Conservation (phyloP, 1,140 invertebrate species). For the Mycetomoellerius zeteki region DNA sequence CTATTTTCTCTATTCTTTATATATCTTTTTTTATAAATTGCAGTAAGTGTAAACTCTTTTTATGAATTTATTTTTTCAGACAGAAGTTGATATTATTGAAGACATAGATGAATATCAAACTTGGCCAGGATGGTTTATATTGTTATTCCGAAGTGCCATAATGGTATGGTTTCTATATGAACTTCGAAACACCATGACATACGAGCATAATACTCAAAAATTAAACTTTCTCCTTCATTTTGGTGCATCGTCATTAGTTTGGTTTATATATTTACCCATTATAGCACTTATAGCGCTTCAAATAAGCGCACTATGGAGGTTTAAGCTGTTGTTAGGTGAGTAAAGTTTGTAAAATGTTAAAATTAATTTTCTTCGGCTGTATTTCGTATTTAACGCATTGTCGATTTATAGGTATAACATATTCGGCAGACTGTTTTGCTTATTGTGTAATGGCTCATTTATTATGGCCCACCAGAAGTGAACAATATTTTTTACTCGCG, state of each 20-base stretch:
- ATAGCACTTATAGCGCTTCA: constrained; percentile 97
- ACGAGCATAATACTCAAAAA: constrained; percentile 96
- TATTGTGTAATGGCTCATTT: constrained; percentile 97
- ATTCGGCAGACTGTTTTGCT: constrained; percentile 97
- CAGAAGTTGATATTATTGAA: constrained; percentile 97
- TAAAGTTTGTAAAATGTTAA: constrained; percentile 60
- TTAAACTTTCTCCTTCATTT: constrained; percentile 98
- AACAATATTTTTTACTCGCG: constrained; percentile 95
- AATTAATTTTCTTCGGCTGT: not conserved
- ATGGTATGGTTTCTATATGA: constrained; percentile 98
- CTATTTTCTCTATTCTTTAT: constrained; percentile 71
- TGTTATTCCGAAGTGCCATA: constrained; percentile 94
- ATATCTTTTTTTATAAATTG: not conserved
- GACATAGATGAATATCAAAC: constrained; percentile 99
- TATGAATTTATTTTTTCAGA: constrained; percentile 88
- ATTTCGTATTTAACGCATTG: not conserved
- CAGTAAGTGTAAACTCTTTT: constrained; percentile 34
- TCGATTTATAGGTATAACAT: constrained; percentile 93
- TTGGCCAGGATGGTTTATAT: constrained; percentile 97
- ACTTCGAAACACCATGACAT: constrained; percentile 96
- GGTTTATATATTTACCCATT: constrained; percentile 99
- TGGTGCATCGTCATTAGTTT: constrained; percentile 98
- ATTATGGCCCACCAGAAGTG: constrained; percentile 96
- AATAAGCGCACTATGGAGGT: constrained; percentile 97
- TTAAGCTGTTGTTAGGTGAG: constrained; percentile 96